Evolutionary conservation across 1,140 invertebrate species (phyloP), one percentile per base, ranked within the genome.

Genomic region (Drosophila willistoni): DNA sequence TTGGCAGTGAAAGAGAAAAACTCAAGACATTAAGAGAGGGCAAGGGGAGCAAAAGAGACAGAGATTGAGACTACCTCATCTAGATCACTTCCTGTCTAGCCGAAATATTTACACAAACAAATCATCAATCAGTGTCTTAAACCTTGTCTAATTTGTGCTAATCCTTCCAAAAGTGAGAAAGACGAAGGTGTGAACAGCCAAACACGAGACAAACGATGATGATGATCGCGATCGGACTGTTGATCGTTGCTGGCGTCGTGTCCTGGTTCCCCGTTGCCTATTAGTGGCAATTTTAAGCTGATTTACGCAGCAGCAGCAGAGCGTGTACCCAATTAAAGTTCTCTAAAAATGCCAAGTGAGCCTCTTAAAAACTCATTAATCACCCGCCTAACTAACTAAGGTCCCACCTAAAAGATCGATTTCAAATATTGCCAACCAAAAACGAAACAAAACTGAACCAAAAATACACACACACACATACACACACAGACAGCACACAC

Each of bases 311-410:
- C 87, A 81, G 87, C 87, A 82, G 80, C 87, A 84, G 29, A 82
- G 78, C 87, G 81, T 79, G 87, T 91, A 79, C 89, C 89, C 89
- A 91, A 91, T 91, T 91, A 91, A 91, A 81, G 60, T 81, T 77
- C 79, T 82, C 75, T 71, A 79, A 71, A 29, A 79, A 68, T 76
- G 64, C 79, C 73, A 85, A 76, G 73, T 82, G 89, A 90, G 89
- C 83, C 89, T 89, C 90, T 90, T 90, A 90, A 91, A 91, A 89
- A 91, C 79, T 89, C 89, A 91, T 91, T 91, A 89, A 91, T 91
- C 89, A 91, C 89, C 73, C 89, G 75, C 29, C 29, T 29, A 29
- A 79, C 84, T 91, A 91, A 91, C 89, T 89, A 80, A 79, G 81
- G 60, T 63, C 57, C 68, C 66, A 56, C 42, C 61, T 72, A 39